Base-by-base conservation (phyloP, 2,113 vertebrate species). In the Illadopsis cleaveri region DNA sequence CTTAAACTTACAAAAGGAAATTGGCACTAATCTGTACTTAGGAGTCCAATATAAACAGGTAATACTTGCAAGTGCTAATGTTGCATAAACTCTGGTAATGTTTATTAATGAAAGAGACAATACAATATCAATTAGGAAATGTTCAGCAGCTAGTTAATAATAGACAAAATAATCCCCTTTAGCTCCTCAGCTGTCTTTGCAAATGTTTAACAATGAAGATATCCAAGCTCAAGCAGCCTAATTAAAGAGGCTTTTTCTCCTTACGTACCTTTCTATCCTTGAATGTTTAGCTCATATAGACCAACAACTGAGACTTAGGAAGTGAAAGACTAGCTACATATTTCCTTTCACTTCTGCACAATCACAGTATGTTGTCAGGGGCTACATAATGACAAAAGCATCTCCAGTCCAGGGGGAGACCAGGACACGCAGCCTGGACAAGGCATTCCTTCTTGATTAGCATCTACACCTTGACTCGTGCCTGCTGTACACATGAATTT, bases 401-500 rank as follows among this genome's bases (percentile, higher is more conserved):
- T 11, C 30, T 61, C 25, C 38, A 75, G 7, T 31, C 72, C n/a
- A 57, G 27, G 4, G 24, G 37, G 6, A 47, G 3, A 54, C 2
- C 12, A 42, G 47, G 23, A 51, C 18, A 12, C 0, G 0, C 31
- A 88, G 22, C 35, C 14, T 72, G 58, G 21, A 14, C 21, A 4
- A 4, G 17, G 38, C 37, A 9, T 3, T 40, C 10, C 31, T 30
- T 57, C 57, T 64, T 10, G 2, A 23, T 16, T 47, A 44, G 54
- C 37, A 44, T 18, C 64, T 35, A 1, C 4, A 13, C 6, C 2
- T 11, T 31, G 24, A n/a, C 5, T 28, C 0, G 0, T 23, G 37
- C 10, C 24, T 81, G 20, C 37, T 50, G 51, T n/a, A n/a, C 51
- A 30, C 45, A 65, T 27, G 25, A 51, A 30, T 1, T 4, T 3